Base-by-base conservation (phyloP, 2,888 invertebrate species). In the Drosophila conformis region DNA sequence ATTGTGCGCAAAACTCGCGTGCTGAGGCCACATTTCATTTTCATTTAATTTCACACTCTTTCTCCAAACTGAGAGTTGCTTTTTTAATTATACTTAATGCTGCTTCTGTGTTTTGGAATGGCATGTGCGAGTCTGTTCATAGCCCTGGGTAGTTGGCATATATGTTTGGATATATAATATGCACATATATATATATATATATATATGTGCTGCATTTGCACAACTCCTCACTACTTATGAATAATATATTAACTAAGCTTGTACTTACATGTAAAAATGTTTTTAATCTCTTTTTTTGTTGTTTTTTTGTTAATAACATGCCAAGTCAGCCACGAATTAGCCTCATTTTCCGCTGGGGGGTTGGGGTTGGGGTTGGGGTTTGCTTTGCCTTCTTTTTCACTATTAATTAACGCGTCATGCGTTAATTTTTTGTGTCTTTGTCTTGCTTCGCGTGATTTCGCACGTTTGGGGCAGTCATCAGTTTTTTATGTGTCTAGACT, bases 21-120 rank as follows among this genome's bases (percentile, higher is more conserved):
- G 81, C 27, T 70, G 46, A 40, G 48, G 67, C 69, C 80, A 70
- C 80, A 80, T 82, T 82, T 81, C 46, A 64, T 54, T 66, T 74
- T 78, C 62, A 60, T 71, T 71, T 73, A 46, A 66, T 58, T 65
- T 63, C 40, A 11, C 42, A 51, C 27, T 57, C 40, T 46, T 52
- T 61, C 36, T 53, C 46, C 46, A 46, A 46, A 54, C 35, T 53
- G 57, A 42, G 40, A 62, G 54, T 49, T 52, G 53, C 49, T 60
- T 31, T 64, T 67, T 40, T 68, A 71, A 68, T 72, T 68, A 65
- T 57, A 59, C 65, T 73, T 61, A 64, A 49, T 67, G n/a, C 40
- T 46, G 29, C 64, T 65, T 52, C 31, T 63, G 51, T 63, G 68
- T 57, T 58, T 60, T 60, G 40, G 18, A 64, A 58, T 73, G 66